These are phyloP conservation scores for Agrypnus murinus DNA, from an alignment of 2,888 invertebrate species.

Conservation along the genomic window DNA sequence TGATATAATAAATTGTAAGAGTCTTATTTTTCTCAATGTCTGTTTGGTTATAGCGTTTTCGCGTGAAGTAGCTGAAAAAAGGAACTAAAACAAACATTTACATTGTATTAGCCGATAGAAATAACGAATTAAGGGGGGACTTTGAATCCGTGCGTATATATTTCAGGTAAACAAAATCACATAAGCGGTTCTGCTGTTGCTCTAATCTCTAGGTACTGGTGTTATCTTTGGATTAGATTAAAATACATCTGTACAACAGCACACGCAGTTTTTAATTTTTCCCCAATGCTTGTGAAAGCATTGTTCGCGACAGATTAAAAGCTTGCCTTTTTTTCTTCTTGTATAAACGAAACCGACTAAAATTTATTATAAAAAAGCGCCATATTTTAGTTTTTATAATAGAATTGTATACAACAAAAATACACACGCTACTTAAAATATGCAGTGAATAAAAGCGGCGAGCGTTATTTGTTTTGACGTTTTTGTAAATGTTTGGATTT, in stretches of 20 bases:
- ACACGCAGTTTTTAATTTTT: constrained; percentile 45
- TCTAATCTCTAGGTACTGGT: constrained; percentile 49
- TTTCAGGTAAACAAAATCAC: constrained; percentile 48
- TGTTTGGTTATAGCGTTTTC: not conserved
- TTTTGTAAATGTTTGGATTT: constrained; percentile 68
- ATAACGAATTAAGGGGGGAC: constrained; percentile 13
- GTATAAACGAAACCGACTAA: not conserved
- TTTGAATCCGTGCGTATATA: constrained; percentile 27
- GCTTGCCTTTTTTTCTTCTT: not conserved
- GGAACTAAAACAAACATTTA: constrained; percentile 6
- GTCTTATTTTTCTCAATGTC: not conserved
- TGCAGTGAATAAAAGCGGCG: constrained; percentile 62
- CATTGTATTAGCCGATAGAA: not conserved
- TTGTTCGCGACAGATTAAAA: not conserved
- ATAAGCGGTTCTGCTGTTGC: constrained; percentile 41
- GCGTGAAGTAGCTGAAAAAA: constrained; percentile 1
- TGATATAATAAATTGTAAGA: no score
- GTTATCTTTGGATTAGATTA: constrained; percentile 56
- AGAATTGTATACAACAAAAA: constrained; percentile 50
- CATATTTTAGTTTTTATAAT: constrained; percentile 48
- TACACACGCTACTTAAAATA: constrained; percentile 58
- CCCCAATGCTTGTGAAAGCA: constrained; percentile 2
- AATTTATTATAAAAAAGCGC: not conserved
- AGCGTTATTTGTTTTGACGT: constrained; percentile 68
- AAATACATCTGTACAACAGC: constrained; percentile 49